phyloP scores from a whole-genome alignment of 2,888 invertebrate species.

The Falcaria lacertinaria region DNA sequence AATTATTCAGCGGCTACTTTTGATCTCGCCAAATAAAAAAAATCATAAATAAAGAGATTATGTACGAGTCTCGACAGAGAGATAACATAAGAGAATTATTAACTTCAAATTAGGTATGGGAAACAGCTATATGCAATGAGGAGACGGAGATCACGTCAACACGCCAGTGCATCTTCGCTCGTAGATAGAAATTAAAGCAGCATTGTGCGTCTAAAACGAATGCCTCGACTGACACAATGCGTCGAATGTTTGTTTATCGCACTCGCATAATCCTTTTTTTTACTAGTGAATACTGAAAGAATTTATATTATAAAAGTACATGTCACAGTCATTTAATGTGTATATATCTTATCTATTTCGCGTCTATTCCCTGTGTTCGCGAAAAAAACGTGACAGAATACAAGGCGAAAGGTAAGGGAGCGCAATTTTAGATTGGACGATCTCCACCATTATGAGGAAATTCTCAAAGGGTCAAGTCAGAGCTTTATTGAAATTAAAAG shows the following conservation, averaged over 20 bases:
- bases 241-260: constrained; percentile 12
- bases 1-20: background rate
- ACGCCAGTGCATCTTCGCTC: constrained; percentile 21
- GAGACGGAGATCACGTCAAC: constrained; percentile 2
- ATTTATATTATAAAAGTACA: too few relatives aligned
- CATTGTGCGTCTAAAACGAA: constrained; percentile 40
- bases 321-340: too few relatives aligned
- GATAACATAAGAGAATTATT: constrained; percentile 2
- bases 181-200: constrained; percentile 46
- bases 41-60: background rate
- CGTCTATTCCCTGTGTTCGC: too few relatives aligned
- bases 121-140: background rate
- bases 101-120: constrained; percentile 6
- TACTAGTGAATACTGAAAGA: too few relatives aligned
- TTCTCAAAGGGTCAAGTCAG: constrained; percentile 10
- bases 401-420: too few relatives aligned
- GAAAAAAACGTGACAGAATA: too few relatives aligned
- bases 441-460: too few relatives aligned
- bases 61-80: background rate
- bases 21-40: background rate
- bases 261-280: constrained; percentile 8
- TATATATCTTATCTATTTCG: too few relatives aligned
- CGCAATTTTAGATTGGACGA: too few relatives aligned
- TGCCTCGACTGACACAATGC: constrained; percentile 28
- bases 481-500: constrained; percentile 42